Base-by-base conservation (phyloP, 2,797 vertebrate species). In the Leontopithecus rosalia region DNA sequence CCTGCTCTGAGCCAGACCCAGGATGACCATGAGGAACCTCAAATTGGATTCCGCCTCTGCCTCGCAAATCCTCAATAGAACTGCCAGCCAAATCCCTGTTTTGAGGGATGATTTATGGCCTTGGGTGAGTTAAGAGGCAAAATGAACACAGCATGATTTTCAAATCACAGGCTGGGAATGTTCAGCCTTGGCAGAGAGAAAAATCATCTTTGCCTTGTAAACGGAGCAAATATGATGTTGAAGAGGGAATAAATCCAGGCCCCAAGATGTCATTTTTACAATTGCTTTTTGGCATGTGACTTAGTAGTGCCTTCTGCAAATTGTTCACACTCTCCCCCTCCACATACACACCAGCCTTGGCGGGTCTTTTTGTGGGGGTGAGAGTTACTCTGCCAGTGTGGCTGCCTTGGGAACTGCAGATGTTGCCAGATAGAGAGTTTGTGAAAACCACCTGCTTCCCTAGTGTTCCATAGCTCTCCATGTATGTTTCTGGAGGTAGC, bases 181-280 rank as follows among this genome's bases (percentile, higher is more conserved):
- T 85, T 96, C 72, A 50, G 97, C 97, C 98, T 98, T 98, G 98
- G 97, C 98, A 98, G 96, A 86, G 96, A 98, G 97, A 36, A 97
- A 97, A 97, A 98, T 98, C 96, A 92, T 96, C 98, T 97, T 97
- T 97, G 97, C 98, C 98, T 98, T 97, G 90, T 96, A 97, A 98
- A 97, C 85, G 19, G 90, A 98, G 96, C 97, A 95, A 97, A 72
- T 97, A 96, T 86, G 96, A 97, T 98, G 96, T 92, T 95, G 97
- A 98, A 97, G 95, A 98, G 98, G 43, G 81, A 97, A 97, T 98
- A 98, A 98, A 98, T 96, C 97, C 1, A 93, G 97, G 93, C 84
- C 97, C 97, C 92, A 64, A 84, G 91, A 97, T 97, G 97, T 93
- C 97, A 93, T 94, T 96, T 97, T 90, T 95, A 92, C 76, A 87